A percentile compares a stretch with the other conserved stretches of the same genome.
Conservation (phyloP, 2,797 vertebrate species). For the Gambusia yucatana region DNA sequence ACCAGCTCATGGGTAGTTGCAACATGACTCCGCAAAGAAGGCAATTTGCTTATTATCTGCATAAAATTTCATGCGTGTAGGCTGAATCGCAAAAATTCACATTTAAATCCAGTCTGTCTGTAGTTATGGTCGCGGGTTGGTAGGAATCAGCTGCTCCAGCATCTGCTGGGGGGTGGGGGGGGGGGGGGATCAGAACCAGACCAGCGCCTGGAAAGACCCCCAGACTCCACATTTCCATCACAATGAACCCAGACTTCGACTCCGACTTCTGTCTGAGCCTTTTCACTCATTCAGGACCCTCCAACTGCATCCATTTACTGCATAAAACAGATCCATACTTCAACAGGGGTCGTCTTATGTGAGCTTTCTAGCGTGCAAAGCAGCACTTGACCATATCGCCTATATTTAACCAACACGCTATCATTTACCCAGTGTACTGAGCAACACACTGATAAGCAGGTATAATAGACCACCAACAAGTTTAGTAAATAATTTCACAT, state of each 20-base stretch:
- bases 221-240: constrained; percentile 82
- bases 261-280: constrained; percentile 82
- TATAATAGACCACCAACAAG: constrained; percentile 21
- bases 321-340: constrained; percentile 54
- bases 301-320: constrained; percentile 65
- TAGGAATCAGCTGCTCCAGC: constrained; percentile 67
- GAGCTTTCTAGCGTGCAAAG: constrained; percentile 18
- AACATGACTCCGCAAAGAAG: background rate
- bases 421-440: background rate
- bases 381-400: constrained; percentile 36
- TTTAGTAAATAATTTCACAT: constrained; percentile 60
- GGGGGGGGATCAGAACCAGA: constrained; percentile 41
- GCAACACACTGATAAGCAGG: constrained; percentile 38
- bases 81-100: constrained; percentile 12
- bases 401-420: constrained; percentile 24
- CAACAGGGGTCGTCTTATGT: constrained; percentile 25
- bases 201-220: constrained; percentile 74
- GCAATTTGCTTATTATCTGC: background rate
- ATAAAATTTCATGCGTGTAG: background rate
- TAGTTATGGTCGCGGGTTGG: constrained; percentile 38
- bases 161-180: constrained; percentile 15
- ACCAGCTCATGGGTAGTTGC: background rate
- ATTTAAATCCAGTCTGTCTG: background rate
- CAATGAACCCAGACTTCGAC: constrained; percentile 84
- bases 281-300: constrained; percentile 59